phyloP scores from a whole-genome alignment of 2,797 vertebrate species.

The Xenopus petersii region DNA sequence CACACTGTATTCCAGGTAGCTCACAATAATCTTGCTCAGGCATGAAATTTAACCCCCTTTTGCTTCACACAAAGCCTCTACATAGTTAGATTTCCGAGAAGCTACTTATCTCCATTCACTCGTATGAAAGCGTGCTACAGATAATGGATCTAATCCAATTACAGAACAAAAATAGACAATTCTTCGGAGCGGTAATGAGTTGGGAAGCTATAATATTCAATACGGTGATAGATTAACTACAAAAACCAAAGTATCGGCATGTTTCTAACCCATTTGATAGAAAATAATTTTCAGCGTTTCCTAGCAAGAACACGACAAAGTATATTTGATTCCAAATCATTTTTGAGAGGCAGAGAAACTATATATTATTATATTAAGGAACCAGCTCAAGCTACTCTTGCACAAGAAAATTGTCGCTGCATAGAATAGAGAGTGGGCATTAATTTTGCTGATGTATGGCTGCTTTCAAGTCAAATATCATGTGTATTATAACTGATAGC shows the following conservation, averaged over 20 bases:
- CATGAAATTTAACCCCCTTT: too few species aligned
- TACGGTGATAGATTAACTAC: not conserved
- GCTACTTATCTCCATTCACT: not conserved
- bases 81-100: not conserved
- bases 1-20: too few species aligned
- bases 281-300: not conserved
- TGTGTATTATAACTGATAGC: too few species aligned
- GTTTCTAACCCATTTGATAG: not conserved
- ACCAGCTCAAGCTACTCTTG: not conserved
- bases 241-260: not conserved
- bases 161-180: not conserved
- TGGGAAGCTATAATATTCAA: not conserved
- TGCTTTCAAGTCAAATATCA: too few species aligned
- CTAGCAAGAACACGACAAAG: not conserved
- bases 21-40: too few species aligned
- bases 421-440: too few species aligned
- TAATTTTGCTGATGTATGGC: too few species aligned
- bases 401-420: not conserved
- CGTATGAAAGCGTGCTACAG: not conserved
- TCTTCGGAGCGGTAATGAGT: not conserved
- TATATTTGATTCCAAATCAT: not conserved
- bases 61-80: too few species aligned
- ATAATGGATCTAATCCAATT: constrained; percentile 1
- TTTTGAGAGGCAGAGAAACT: not conserved
- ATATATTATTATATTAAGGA: too few species aligned